A percentile compares a stretch with the other conserved stretches of the same genome.
phyloP scores from a whole-genome alignment of 2,888 invertebrate genomes.

The Eumerus sabulonum region DNA sequence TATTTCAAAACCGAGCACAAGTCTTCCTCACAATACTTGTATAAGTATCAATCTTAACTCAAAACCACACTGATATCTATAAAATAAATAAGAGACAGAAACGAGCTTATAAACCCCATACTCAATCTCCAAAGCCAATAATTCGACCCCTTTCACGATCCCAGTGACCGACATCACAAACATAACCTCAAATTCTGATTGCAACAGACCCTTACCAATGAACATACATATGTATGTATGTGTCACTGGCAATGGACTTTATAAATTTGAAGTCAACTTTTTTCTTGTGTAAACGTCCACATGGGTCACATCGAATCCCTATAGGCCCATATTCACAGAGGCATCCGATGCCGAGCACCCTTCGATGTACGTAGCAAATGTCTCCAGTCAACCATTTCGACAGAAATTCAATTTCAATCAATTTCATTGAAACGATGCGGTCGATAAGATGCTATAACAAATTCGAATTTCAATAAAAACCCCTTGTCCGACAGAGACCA shows the following conservation, averaged over 20 bases:
- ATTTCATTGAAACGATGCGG: slow-evolving; percentile 66
- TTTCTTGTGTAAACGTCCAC: not conserved
- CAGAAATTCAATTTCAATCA: slow-evolving; percentile 69
- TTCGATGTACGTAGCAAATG: slow-evolving; percentile 63
- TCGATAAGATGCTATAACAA: slow-evolving; percentile 64
- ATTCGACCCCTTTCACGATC: no score
- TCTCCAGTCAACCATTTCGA: slow-evolving; percentile 60
- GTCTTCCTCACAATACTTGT: no score
- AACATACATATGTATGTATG: no score
- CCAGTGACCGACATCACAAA: no score
- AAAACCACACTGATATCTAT: not conserved
- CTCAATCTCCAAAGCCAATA: not conserved
- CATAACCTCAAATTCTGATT: slow-evolving; percentile 31
- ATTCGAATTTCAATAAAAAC: slow-evolving; percentile 60
- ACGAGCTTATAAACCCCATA: slow-evolving; percentile 2
- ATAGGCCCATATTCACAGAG: slow-evolving; percentile 17
- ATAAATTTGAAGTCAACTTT: slow-evolving; percentile 38
- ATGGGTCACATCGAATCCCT: not conserved
- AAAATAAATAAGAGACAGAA: slow-evolving; percentile 32
- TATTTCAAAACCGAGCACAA: no score
- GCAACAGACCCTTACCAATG: slow-evolving; percentile 46
- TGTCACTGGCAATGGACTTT: slow-evolving; percentile 40
- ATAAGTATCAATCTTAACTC: no score
- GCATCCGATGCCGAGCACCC: slow-evolving; percentile 27
- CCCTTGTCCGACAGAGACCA: slow-evolving; percentile 29